Evolutionary conservation across 2,797 vertebrate genomes (phyloP).

Genomic region (Protosalanx chinensis): DNA sequence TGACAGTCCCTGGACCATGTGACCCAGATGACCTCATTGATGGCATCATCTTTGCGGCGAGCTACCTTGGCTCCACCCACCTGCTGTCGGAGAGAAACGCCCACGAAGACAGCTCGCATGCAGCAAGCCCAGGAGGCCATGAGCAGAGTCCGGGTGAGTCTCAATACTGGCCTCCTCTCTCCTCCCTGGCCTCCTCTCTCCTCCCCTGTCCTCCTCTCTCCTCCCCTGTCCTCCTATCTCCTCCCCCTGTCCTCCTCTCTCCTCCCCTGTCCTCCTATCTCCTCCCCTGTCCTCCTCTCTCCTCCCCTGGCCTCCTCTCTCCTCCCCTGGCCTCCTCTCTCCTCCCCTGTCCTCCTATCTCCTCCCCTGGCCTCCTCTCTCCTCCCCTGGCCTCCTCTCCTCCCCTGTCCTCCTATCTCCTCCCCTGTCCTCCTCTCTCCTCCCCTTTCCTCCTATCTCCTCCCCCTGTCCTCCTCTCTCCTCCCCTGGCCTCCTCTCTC

Average conservation of each 20-base stretch:
- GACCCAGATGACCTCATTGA: slow-evolving; percentile 96
- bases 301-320: slow-evolving; percentile 1
- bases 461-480: slow-evolving; percentile 9
- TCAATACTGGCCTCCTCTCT: background rate
- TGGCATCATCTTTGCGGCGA: slow-evolving; percentile 96
- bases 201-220: background rate
- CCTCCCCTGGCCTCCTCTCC: too few relatives aligned
- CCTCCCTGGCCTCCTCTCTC: background rate
- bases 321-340: too few relatives aligned
- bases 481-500: too few relatives aligned
- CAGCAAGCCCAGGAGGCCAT: slow-evolving; percentile 98
- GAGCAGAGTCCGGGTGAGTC: slow-evolving; percentile 90
- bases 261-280: background rate
- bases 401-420: background rate
- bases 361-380: too few relatives aligned
- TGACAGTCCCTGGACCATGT: slow-evolving; percentile 90
- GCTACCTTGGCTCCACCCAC: slow-evolving; percentile 94
- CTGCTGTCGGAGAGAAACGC: slow-evolving; percentile 92
- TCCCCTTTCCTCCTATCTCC: slow-evolving; percentile 21
- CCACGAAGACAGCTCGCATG: slow-evolving; percentile 94
- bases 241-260: too few relatives aligned
- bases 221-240: background rate
- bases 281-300: too few relatives aligned
- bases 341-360: too few relatives aligned
- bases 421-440: too few relatives aligned